Conservation (phyloP, 2,888 invertebrate species). For the Lasioglossum vierecki region DNA sequence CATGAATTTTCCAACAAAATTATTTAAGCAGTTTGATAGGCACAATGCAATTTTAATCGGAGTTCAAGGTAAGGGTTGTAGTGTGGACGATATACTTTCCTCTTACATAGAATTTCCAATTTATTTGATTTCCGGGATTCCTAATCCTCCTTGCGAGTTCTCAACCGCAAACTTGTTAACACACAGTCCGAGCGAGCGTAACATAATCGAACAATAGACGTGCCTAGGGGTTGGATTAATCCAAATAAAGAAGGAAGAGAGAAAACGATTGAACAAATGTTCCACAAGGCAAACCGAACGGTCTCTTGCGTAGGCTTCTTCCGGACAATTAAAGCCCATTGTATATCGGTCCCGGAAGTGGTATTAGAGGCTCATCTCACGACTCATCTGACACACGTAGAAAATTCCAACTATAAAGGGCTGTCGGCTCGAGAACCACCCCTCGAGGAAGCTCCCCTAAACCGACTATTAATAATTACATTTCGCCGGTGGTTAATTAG, state of each 20-base stretch:
- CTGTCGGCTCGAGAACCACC: background rate
- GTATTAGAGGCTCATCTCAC: slow-evolving; percentile 56
- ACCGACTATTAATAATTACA: slow-evolving; percentile 47
- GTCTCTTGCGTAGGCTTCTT: slow-evolving; percentile 39
- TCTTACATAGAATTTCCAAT: background rate
- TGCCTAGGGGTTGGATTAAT: background rate
- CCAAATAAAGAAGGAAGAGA: background rate
- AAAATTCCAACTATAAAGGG: background rate
- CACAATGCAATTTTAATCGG: background rate
- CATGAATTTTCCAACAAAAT: background rate
- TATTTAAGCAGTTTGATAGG: background rate
- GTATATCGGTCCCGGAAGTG: slow-evolving; percentile 49
- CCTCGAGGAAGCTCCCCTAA: background rate
- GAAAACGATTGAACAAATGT: slow-evolving; percentile 31
- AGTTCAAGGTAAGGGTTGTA: background rate
- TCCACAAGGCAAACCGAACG: slow-evolving; percentile 15
- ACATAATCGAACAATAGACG: background rate
- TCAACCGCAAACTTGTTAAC: background rate
- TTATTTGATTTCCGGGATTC: background rate
- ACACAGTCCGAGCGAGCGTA: background rate
- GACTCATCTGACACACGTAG: slow-evolving; percentile 43
- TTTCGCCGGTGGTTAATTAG: slow-evolving; percentile 31
- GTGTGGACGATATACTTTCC: background rate
- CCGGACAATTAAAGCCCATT: slow-evolving; percentile 69
- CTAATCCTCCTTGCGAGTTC: background rate